Evolutionary conservation across 1,140 invertebrate genomes (phyloP), one percentile per base, ranked within the genome.

Genomic region (Caenorhabditis latens): DNA sequence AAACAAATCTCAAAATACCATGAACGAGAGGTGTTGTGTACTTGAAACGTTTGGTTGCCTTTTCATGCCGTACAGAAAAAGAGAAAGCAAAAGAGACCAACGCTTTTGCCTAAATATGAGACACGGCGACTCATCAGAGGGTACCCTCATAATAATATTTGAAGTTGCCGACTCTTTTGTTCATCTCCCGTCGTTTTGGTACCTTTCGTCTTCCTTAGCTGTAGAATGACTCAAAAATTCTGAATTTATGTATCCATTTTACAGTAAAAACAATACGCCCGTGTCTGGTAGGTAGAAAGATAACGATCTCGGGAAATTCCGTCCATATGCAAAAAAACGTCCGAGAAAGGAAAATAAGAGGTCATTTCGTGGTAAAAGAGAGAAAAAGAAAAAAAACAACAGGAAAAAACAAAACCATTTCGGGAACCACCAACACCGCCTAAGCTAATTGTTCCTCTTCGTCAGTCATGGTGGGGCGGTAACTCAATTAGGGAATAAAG

Each of bases 1-100:
- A 79, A 79, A 79, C 71, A 79, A 79, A 79, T 79, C 71, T 79
- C 71, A 79, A 79, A 79, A 79, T 79, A 79, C 71, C 46, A 79
- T 79, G 46, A 65, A 65, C 63, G 63, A 65, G 63, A 79, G 71
- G 71, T 79, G 71, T 79, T 79, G 71, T 79, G 71, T 79, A 79
- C 71, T 79, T 79, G 71, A 79, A 79, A 50, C 71, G 71, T 42
- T 53, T 46, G 5, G 71, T 24, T 9, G 65, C 65, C 71, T 79
- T 79, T 79, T 79, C 21, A 79, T 79, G 71, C 71, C 71, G 40
- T 79, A 50, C 65, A 71, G 65, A 24, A 43, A 79, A 5, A 50
- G 71, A 6, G 13, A 50, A 40, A 50, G n/a, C 11, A 40, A 58
- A 8, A 58, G n/a, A 58, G 8, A 58, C 8, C 16, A n/a, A 21